Base-by-base conservation (phyloP, 2,113 vertebrate species). In the Bettongia penicillata region DNA sequence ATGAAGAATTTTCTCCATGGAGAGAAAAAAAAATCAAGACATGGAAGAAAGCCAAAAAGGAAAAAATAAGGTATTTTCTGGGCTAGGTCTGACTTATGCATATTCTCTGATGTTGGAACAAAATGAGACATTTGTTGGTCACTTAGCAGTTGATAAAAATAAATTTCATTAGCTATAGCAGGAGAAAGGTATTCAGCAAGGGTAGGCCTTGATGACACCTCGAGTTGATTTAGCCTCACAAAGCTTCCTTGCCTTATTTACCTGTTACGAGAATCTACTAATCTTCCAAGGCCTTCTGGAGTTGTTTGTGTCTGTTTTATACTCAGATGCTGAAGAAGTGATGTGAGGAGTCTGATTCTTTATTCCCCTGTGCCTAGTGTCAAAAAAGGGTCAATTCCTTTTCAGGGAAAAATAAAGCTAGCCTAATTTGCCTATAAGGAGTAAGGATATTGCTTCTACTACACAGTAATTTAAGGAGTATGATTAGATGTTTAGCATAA, bases 31-130 rank as follows among this genome's bases (percentile, higher is more conserved):
- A 94, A 92, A 93, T 95, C n/a, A 90, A 90, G 43, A 8, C 43
- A 48, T 16, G 53, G 97, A 96, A 97, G 90, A 89, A 90, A 96
- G 89, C 84, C 52, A 91, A 10, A 84, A 91, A 97, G 96, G 77
- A 96, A 97, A 48, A 96, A 96, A 96, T 96, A 97, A 95, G 93
- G 31, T 43, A 8, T n/a, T 0, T 43, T 26, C 5, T 43, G 16
- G n/a, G 0, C 16, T 43, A n/a, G 37, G n/a, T 12, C 16, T 84
- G 16, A 84, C 16, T 77, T 77, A n/a, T 1, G 1, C 28, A 6
- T 23, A 19, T 84, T 22, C 5, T 43, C 37, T 6, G 6, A 43
- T 43, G 1, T 3, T 57, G 55, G 26, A 68, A 37, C 11, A 68
- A 68, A 68, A 37, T 84, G 68, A 84, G 68, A 84, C n/a, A 84